Evolutionary conservation across 2,113 vertebrate genomes (phyloP).

Genomic region (Albula goreensis): DNA sequence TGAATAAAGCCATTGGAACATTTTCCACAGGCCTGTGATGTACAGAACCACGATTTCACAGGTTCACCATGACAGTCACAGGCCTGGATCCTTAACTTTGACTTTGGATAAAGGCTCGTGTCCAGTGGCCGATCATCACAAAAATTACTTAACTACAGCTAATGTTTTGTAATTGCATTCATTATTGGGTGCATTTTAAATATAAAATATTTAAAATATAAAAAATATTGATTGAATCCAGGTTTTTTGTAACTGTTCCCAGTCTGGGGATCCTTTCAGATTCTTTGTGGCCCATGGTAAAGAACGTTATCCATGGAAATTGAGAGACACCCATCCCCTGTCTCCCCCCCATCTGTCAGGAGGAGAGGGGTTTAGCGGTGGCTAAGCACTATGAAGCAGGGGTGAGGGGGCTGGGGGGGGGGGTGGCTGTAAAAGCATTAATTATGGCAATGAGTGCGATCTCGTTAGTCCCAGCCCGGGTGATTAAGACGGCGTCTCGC

Average conservation of each 20-base stretch:
- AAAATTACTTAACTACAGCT: no score
- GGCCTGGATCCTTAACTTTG: not conserved
- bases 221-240: no score
- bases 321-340: not conserved
- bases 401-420: constrained; percentile 12
- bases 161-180: no score
- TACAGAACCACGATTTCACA: not conserved
- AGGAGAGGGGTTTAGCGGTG: not conserved
- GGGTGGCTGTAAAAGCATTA: constrained; percentile 35
- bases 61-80: not conserved
- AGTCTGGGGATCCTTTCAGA: no score
- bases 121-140: no score
- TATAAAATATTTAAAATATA: no score
- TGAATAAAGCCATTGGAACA: not conserved
- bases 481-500: constrained; percentile 58
- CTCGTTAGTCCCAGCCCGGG: constrained; percentile 43
- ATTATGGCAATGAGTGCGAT: constrained; percentile 53
- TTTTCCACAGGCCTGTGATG: not conserved
- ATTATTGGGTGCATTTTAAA: no score
- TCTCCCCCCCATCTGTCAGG: not conserved
- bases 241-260: no score
- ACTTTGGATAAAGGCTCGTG: no score
- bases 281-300: not conserved
- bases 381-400: constrained; percentile 2
- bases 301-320: not conserved